These are phyloP conservation scores for Theocolax elegans DNA, from an alignment of 1,140 invertebrate genomes.

Conservation along the genomic window DNA sequence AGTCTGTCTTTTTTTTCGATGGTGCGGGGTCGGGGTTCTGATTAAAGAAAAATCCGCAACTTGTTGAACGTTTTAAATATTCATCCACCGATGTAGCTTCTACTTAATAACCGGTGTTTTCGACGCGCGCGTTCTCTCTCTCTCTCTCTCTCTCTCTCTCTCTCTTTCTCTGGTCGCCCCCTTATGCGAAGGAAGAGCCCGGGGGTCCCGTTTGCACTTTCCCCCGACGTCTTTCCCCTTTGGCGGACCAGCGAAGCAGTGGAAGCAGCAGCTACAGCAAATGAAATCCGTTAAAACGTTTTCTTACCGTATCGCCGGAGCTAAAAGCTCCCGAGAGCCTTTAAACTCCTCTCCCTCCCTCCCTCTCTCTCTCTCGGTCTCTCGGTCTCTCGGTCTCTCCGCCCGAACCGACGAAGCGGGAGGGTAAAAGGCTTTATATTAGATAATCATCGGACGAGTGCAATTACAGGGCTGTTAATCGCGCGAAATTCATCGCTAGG, in stretches of 20 bases:
- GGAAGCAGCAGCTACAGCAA: too few species aligned
- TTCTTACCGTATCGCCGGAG: conserved; percentile 58
- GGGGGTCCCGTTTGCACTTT: conserved; percentile 25
- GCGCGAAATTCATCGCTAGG: background rate
- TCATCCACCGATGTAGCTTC: conserved; percentile 64
- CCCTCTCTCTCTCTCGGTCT: background rate
- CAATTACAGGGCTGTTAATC: conserved; percentile 4
- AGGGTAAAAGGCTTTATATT: background rate
- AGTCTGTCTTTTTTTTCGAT: too few species aligned
- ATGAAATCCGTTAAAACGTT: conserved; percentile 63
- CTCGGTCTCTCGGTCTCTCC: too few species aligned
- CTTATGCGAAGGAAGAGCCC: background rate
- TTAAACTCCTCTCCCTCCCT: conserved; percentile 55
- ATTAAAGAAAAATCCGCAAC: conserved; percentile 68
- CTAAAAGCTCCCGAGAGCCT: conserved; percentile 64
- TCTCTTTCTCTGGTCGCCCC: background rate
- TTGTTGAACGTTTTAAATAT: conserved; percentile 69
- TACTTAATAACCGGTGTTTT: conserved; percentile 65
- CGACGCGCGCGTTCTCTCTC: conserved; percentile 38
- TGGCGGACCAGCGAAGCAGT: too few species aligned
- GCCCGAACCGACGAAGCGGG: too few species aligned
- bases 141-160: background rate
- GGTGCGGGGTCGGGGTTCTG: conserved; percentile 45
- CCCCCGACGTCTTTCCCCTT: too few species aligned
- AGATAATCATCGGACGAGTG: conserved; percentile 6